These are phyloP conservation scores for Diaphora mendica DNA, from an alignment of 2,888 invertebrate genomes.

Conservation along the genomic window DNA sequence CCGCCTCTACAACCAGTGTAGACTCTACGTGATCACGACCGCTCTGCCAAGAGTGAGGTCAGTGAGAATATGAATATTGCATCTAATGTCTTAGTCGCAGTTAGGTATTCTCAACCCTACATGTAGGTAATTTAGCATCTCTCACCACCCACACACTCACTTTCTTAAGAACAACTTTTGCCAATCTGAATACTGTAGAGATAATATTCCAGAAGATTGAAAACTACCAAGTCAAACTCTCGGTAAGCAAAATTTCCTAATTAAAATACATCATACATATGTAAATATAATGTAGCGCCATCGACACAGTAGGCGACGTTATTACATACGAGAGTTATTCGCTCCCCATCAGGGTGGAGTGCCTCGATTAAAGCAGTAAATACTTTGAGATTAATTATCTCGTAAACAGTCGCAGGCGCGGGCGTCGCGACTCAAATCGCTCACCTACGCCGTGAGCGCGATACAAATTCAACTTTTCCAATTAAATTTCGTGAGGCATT, in stretches of 20 bases:
- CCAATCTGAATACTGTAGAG: neutral
- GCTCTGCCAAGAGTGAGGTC: too few relatives aligned
- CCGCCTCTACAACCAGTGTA: too few relatives aligned
- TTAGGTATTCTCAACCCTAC: too few relatives aligned
- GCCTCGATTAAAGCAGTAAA: constrained; percentile 87
- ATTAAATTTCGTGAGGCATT: constrained; percentile 88
- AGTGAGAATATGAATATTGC: too few relatives aligned
- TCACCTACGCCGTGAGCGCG: constrained; percentile 86
- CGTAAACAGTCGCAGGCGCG: constrained; percentile 84
- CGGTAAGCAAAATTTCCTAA: constrained; percentile 16
- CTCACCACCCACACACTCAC: neutral
- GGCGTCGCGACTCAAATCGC: constrained; percentile 79
- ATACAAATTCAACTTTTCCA: constrained; percentile 88
- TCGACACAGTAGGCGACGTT: constrained; percentile 71
- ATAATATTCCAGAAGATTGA: neutral
- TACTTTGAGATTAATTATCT: constrained; percentile 87
- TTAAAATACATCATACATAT: constrained; percentile 13
- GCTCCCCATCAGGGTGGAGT: constrained; percentile 79
- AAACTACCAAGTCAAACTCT: neutral
- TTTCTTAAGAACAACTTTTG: neutral
- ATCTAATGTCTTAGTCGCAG: neutral
- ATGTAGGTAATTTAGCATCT: neutral
- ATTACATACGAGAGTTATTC: constrained; percentile 85
- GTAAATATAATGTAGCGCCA: constrained; percentile 46
- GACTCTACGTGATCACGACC: too few relatives aligned